Base-by-base conservation (phyloP, 2,113 vertebrate species). In the Oxyruncus cristatus region DNA sequence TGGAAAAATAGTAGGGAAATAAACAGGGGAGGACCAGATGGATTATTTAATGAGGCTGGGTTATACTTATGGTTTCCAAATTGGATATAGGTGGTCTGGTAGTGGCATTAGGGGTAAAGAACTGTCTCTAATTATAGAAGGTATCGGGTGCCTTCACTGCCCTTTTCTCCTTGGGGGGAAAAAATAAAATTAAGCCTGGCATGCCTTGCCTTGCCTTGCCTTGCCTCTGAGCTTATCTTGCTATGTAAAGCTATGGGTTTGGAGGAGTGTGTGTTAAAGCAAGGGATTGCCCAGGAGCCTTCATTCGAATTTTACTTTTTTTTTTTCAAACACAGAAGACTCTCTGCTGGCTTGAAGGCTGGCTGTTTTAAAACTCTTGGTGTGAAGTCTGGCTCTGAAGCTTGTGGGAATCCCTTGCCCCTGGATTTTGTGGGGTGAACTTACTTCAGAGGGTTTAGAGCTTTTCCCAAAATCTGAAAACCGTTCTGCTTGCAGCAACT, bases 101-200 rank as follows among this genome's bases (percentile, higher is more conserved):
- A 87, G 44, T 44, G n/a, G 41, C 20, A 55, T 61, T 46, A 77
- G 21, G 39, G 52, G 50, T 84, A 46, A 89, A 66, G 59, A 92
- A 33, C 73, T 61, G 27, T 28, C 70, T 95, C 70, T 95, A 95
- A 92, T 91, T 95, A 93, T 84, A 93, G 93, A 66, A 73, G 35
- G 30, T 92, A 78, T 87, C 86, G 92, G 84, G 91, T 96, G 89
- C 80, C 73, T 91, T 70, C 35, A 63, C 33, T 92, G 91, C 61
- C 89, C 76, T 88, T 95, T 93, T 95, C 86, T 86, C 83, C 95
- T 95, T 95, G 91, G 4, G 23, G 23, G 7, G 37, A 75, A 77
- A 42, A 49, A 74, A 83, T 58, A 15, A 80, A 81, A 72, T 65
- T 50, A 91, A 59, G 10, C 39, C n/a, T 49, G 58, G 3, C 49